Evolutionary conservation across 2,113 vertebrate genomes (phyloP), one percentile per base, ranked within the genome.

Genomic region (Antechinus flavipes): DNA sequence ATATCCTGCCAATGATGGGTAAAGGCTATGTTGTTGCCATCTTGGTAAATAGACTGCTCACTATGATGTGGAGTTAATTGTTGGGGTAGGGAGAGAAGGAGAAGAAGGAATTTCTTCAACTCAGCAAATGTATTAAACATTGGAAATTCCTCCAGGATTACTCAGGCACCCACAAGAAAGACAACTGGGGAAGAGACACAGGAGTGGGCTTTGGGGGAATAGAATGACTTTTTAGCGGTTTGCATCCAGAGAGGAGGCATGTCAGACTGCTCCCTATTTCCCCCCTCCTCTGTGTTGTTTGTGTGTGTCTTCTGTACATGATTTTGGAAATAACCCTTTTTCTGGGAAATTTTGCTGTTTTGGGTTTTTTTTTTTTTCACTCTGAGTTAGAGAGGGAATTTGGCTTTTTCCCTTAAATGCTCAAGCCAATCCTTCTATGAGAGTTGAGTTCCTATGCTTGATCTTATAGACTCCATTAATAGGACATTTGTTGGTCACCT

Each of bases 141-240:
- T 96, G 90, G 11, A 76, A 95, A 97, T 98, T 92, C 96, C 95
- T 98, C 93, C 89, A 24, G 90, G 53, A 3, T 98, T 97, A 97
- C 97, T 97, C 97, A 96, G 95, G 61, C 96, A 97, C 97, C 96
- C 96, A 94, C 98, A 96, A 98, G 95, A 98, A 97, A 98, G 96
- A 94, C 94, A 12, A 47, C 11, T 89, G 94, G 76, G 68, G 52
- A 94, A 96, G 97, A 90, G 94, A 94, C 96, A 93, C 30, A 97
- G 93, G 97, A 92, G 94, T 90, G 95, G 94, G 46, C 93, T 95
- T 94, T 97, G 94, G 54, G 54, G 50, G 30, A 46, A 8, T 3
- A 26, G 52, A 49, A 91, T 47, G 46, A 27, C 35, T 54, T 76
- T 56, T 94, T 95, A 42, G 91, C 94, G 93, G 95, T 93, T 97